Base-by-base conservation (phyloP, 2,888 invertebrate genomes). In the Mechanitis messenoides region DNA sequence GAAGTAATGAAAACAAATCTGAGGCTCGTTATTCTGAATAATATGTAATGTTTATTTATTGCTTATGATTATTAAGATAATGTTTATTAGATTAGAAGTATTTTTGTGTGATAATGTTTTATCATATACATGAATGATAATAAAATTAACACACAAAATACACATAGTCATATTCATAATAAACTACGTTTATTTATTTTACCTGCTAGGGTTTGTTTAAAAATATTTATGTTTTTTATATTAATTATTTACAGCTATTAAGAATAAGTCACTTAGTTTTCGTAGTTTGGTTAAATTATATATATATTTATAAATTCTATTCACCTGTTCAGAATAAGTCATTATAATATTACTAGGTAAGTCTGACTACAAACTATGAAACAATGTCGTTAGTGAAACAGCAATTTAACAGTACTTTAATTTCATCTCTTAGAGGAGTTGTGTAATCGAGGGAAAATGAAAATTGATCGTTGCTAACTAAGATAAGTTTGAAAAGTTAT, bases 401-500 rank as follows among this genome's bases (percentile, higher is more conserved):
- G 64, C 66, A 66, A 69, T 71, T 67, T 65, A 69, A 66, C 58
- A 68, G 66, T 69, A 70, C 70, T 73, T 73, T 72, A 72, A 72
- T 79, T 78, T 77, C 79, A 76, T 80, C 72, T 76, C 79, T 77
- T 78, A 77, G 81, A 77, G 69, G 64, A 68, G 68, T 77, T 77
- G 75, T 77, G 77, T 85, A 83, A 87, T 86, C 79, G 79, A 75
- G 74, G 74, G 80, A 78, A 81, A 88, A 89, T 87, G 85, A 87
- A 86, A 89, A 89, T 87, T 88, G 88, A 89, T 88, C 81, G 80
- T 77, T 77, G 71, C 81, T 84, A 84, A 87, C 85, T 83, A 85
- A 84, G 85, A 87, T 85, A 87, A 87, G 84, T 88, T 87, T 80
- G 74, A 74, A 78, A 87, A 87, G 84, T 87, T 87, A 83, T 83